A percentile compares a stretch with the other conserved stretches of the same genome.
Evolutionary conservation across 2,888 invertebrate genomes (phyloP).

Genomic region (Clunio marinus): DNA sequence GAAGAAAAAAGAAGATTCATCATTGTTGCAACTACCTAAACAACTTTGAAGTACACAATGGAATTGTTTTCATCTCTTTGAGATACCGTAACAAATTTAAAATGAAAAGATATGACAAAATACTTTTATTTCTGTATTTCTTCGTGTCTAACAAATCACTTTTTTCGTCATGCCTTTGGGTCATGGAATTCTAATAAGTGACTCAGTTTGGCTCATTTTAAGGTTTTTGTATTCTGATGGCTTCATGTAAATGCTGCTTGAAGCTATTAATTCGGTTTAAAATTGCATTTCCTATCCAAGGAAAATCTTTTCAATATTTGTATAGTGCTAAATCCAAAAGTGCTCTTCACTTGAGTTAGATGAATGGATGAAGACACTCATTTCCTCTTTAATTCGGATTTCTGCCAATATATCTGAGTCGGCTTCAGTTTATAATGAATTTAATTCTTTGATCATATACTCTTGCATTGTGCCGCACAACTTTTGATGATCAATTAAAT

Average conservation of each 20-base stretch:
- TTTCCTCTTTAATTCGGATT: conserved; percentile 32
- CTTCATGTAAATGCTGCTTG: conserved; percentile 30
- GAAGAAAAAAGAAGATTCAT: neutral
- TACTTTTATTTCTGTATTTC: neutral
- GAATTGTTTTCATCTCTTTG: neutral
- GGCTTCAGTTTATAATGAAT: too few species aligned
- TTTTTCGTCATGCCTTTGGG: neutral
- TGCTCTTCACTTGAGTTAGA: neutral
- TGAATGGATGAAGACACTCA: conserved; percentile 19
- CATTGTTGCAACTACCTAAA: neutral
- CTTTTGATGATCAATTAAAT: too few species aligned
- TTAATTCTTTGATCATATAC: too few species aligned
- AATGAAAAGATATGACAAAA: neutral
- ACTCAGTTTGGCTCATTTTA: neutral
- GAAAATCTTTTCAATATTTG: conserved; percentile 24
- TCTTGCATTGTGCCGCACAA: too few species aligned
- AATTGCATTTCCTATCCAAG: too few species aligned
- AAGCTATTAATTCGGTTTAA: conserved; percentile 36
- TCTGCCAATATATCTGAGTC: too few species aligned
- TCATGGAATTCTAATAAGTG: neutral
- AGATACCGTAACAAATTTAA: conserved; percentile 24
- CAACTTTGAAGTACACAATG: too few species aligned
- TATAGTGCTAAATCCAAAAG: conserved; percentile 1
- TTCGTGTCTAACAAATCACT: neutral
- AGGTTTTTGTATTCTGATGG: too few species aligned